Evolutionary conservation across 2,888 invertebrate species (phyloP).

Genomic region (Dicranocentrus wangi): DNA sequence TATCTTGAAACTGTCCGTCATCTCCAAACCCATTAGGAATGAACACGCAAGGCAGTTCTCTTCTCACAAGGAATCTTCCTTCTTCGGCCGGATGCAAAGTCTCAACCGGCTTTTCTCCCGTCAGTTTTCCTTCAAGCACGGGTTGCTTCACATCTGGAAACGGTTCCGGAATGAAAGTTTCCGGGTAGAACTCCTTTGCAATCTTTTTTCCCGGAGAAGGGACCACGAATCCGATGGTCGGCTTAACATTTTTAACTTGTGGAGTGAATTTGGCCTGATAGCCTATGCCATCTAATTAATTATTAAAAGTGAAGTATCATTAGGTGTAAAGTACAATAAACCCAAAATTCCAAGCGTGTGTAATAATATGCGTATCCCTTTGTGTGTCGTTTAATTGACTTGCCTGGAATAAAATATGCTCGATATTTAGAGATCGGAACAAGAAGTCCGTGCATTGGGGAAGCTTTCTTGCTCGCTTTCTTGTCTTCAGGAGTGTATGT

Average conservation of each 20-base stretch:
- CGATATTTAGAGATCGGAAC: neutral
- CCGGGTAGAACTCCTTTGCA: neutral
- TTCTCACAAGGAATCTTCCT: neutral
- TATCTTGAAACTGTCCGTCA: neutral
- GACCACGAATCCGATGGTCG: neutral
- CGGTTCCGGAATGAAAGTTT: neutral
- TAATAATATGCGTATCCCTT: neutral
- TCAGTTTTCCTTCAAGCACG: neutral
- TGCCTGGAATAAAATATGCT: neutral
- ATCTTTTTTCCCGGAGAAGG: neutral
- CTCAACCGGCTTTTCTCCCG: neutral
- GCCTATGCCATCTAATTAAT: too few relatives aligned
- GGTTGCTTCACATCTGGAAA: too few relatives aligned
- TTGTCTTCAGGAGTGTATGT: neutral
- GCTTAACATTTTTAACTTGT: too few relatives aligned
- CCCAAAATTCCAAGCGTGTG: too few relatives aligned
- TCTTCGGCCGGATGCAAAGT: neutral
- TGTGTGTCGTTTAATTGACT: neutral
- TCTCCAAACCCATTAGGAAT: neutral
- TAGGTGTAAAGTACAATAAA: too few relatives aligned
- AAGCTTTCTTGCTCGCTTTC: neutral
- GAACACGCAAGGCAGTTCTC: neutral
- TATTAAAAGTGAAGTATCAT: too few relatives aligned
- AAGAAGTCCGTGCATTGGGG: neutral
- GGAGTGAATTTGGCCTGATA: too few relatives aligned